Percentiles rank a stretch among this genome's conserved stretches.
These are phyloP conservation scores for Microtus richardsoni DNA, from an alignment of 2,113 vertebrate species.

Conservation along the genomic window DNA sequence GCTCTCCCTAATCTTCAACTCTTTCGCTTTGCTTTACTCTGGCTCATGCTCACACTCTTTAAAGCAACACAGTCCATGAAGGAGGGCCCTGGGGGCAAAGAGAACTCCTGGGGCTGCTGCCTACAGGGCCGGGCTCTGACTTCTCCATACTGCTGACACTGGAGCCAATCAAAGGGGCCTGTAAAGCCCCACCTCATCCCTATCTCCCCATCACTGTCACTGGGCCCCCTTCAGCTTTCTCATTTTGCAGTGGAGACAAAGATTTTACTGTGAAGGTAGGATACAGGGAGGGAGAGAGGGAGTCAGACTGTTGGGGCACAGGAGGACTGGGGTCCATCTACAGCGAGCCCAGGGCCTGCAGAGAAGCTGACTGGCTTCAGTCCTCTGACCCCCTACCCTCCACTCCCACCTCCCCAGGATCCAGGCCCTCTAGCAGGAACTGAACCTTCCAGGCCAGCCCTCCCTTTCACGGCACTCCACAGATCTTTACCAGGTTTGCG, in stretches of 20 bases:
- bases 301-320: no score
- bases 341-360: no score
- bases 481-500: not conserved
- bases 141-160: not conserved
- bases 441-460: not conserved
- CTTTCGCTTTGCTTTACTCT: no score
- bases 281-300: no score
- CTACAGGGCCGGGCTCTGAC: not conserved
- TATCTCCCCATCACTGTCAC: no score
- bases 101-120: not conserved
- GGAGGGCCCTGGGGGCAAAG: not conserved
- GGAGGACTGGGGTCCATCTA: not conserved
- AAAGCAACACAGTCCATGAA: not conserved
- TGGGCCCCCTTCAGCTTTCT: not conserved
- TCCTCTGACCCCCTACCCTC: no score
- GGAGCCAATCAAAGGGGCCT: no score
- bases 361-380: not conserved
- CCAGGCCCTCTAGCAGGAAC: not conserved
- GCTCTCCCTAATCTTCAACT: not conserved
- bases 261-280: not conserved
- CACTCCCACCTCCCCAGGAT: not conserved
- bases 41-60: not conserved
- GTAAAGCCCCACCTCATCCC: no score
- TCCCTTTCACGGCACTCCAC: not conserved
- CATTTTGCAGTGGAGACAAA: not conserved